A percentile compares a stretch with the other conserved stretches of the same genome.
Conservation (phyloP, 92 coral and sea anemone genomes). For the Porites lobata region DNA sequence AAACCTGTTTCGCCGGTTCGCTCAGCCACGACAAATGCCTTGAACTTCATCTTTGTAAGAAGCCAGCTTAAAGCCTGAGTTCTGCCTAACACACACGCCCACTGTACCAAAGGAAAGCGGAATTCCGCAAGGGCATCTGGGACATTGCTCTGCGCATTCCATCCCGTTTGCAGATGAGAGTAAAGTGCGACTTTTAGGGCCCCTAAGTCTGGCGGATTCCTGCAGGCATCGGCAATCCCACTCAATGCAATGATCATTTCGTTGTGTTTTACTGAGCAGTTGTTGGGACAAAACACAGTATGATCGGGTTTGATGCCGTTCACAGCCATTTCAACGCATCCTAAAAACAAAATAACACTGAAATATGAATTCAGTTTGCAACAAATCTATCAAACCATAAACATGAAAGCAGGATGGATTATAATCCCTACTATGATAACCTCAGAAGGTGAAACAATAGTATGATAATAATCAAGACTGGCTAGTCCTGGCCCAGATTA, state of each 20-base stretch:
- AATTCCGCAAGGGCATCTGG: slow-evolving; percentile 73
- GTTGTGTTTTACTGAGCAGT: slow-evolving; percentile 49
- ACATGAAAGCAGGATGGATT: no score
- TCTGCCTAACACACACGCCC: slow-evolving; percentile 90
- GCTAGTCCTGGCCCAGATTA: no score
- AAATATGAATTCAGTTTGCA: no score
- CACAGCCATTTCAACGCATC: slow-evolving; percentile 32
- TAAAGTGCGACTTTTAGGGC: slow-evolving; percentile 51
- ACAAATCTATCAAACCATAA: no score
- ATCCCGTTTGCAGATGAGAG: slow-evolving; percentile 69
- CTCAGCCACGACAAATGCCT: slow-evolving; percentile 59
- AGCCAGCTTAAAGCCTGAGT: slow-evolving; percentile 79
- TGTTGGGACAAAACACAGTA: slow-evolving; percentile 47
- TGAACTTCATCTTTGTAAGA: slow-evolving; percentile 68
- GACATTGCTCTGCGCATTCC: slow-evolving; percentile 78
- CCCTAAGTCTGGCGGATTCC: slow-evolving; percentile 56
- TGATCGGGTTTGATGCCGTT: slow-evolving; percentile 34
- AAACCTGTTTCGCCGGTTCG: slow-evolving; percentile 74
- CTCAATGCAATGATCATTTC: slow-evolving; percentile 66
- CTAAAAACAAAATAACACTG: background rate
- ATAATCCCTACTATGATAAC: no score
- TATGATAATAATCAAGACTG: no score
- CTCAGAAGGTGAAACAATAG: no score
- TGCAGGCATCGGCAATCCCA: slow-evolving; percentile 48
- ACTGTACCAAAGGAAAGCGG: slow-evolving; percentile 82